Percentiles rank a stretch among this genome's conserved stretches.
Evolutionary conservation across 2,888 invertebrate genomes (phyloP).

Genomic region (Pollenia griseotomentosa): DNA sequence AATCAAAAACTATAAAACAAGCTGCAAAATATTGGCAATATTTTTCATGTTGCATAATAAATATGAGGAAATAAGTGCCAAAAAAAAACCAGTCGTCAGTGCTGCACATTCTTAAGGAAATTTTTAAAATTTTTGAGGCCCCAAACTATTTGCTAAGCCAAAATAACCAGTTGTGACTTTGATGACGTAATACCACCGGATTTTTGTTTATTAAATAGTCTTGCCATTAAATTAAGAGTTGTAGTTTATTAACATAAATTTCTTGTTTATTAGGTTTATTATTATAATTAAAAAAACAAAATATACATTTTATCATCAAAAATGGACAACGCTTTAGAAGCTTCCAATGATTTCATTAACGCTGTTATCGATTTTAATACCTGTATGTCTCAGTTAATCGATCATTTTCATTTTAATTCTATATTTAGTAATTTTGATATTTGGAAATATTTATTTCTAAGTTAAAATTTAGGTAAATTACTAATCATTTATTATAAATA

Average conservation of each 20-base stretch:
- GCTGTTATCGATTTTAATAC: slow-evolving; percentile 67
- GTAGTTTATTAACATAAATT: not conserved
- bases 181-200: slow-evolving; percentile 44
- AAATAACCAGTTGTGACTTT: not conserved
- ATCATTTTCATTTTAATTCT: slow-evolving; percentile 63
- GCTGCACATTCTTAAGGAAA: slow-evolving; percentile 28
- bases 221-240: slow-evolving; percentile 25
- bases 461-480: slow-evolving; percentile 22
- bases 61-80: slow-evolving; percentile 26
- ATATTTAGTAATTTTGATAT: slow-evolving; percentile 61
- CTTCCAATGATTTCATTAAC: slow-evolving; percentile 64
- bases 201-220: not conserved
- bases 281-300: not conserved
- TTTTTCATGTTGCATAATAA: not conserved
- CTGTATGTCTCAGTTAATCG: slow-evolving; percentile 66
- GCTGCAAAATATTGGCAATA: not conserved
- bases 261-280: not conserved
- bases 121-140: not conserved
- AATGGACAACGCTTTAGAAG: slow-evolving; percentile 67
- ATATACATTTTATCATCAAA: not conserved
- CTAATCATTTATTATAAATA: not conserved
- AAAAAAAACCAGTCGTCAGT: slow-evolving; percentile 8
- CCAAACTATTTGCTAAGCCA: not conserved
- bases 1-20: not conserved
- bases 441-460: slow-evolving; percentile 70